A percentile compares a stretch with the other conserved stretches of the same genome.
Evolutionary conservation across 2,113 vertebrate genomes (phyloP).

Genomic region (Chunga burmeisteri): DNA sequence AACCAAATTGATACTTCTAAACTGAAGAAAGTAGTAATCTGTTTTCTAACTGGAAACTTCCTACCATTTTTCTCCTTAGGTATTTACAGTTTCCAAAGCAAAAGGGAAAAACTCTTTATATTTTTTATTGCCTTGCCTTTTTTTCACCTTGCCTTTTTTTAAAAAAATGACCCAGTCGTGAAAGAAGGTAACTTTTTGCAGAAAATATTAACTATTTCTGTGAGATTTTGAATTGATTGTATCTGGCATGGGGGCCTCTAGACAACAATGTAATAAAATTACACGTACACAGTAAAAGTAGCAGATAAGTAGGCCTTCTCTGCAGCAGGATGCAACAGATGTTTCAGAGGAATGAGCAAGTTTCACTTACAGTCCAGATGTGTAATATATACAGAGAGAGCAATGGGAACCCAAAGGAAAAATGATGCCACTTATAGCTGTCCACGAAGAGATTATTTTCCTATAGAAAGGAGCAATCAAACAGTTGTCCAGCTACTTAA

Average conservation of each 20-base stretch:
- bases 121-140: not conserved
- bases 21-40: not conserved
- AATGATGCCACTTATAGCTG: conserved; percentile 54
- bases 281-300: not conserved
- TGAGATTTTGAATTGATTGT: not conserved
- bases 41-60: not conserved
- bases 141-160: not conserved
- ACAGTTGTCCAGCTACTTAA: conserved; percentile 57
- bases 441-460: conserved; percentile 61
- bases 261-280: not conserved
- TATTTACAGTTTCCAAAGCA: not conserved
- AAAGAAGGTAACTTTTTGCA: not conserved
- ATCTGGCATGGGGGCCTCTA: not conserved
- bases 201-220: not conserved
- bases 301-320: not conserved
- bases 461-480: conserved; percentile 53
- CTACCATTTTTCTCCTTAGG: not conserved
- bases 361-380: conserved; percentile 61
- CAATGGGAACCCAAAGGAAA: conserved; percentile 60
- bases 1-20: not conserved
- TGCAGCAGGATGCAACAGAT: conserved; percentile 32
- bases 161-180: too few relatives aligned
- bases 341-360: conserved; percentile 48
- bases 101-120: not conserved
- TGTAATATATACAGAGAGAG: conserved; percentile 47